A percentile compares a stretch with the other conserved stretches of the same genome.
phyloP scores from a whole-genome alignment of 2,888 invertebrate species.

The Phengaris arion region DNA sequence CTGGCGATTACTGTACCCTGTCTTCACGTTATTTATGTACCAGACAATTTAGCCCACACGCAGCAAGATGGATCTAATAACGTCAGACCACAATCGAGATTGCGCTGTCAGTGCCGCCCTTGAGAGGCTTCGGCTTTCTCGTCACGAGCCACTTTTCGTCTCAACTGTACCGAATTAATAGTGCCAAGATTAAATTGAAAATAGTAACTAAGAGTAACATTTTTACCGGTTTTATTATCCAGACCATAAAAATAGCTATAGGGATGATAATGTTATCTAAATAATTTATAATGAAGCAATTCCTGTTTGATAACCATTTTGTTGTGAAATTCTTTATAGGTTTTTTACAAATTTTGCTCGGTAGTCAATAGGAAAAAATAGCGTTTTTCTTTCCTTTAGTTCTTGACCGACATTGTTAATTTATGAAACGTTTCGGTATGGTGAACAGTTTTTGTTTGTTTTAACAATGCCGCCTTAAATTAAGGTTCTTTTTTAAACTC shows the following conservation, averaged over 20 bases:
- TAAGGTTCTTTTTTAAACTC: background rate
- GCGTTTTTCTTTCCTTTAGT: conserved; percentile 8
- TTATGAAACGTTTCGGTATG: conserved; percentile 8
- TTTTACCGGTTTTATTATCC: no score
- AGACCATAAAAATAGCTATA: no score
- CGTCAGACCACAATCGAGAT: conserved; percentile 25
- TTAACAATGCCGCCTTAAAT: background rate
- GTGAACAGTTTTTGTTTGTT: conserved; percentile 17
- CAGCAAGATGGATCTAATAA: conserved; percentile 23
- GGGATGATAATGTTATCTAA: no score
- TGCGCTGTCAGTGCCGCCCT: conserved; percentile 19
- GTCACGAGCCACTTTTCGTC: conserved; percentile 21
- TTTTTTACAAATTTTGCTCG: background rate
- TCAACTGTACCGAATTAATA: conserved; percentile 13
- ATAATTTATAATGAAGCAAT: no score
- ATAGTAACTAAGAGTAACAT: no score
- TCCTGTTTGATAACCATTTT: no score
- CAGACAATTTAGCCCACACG: conserved; percentile 21
- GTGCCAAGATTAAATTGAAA: background rate
- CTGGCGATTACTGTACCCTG: background rate
- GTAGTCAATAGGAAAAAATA: background rate
- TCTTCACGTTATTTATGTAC: conserved; percentile 1
- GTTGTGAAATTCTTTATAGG: background rate
- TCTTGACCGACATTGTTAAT: conserved; percentile 23
- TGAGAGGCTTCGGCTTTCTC: conserved; percentile 19